Conservation (phyloP, 2,888 invertebrate species). For the Amblyjoppa proteus region DNA sequence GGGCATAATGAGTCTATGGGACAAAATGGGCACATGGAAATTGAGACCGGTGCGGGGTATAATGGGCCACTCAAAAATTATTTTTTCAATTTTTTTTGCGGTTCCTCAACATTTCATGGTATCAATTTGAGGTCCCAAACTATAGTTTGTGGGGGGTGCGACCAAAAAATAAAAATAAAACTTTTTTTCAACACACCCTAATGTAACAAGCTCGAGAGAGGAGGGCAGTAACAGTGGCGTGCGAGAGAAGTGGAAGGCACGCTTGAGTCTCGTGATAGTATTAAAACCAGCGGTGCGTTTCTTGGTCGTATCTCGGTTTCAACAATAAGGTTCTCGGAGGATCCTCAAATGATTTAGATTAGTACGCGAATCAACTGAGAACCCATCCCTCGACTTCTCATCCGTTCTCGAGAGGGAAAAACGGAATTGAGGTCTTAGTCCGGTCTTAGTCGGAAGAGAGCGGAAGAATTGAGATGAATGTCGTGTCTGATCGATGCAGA, state of each 20-base stretch:
- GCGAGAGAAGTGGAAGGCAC: slow-evolving; percentile 17
- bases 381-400: background rate
- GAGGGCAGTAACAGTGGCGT: slow-evolving; percentile 13
- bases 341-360: slow-evolving; percentile 8
- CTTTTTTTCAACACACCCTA: no score
- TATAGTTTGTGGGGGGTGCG: no score
- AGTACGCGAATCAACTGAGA: background rate
- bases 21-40: no score
- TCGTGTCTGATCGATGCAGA: background rate
- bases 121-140: no score
- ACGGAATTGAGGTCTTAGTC: no score
- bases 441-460: background rate
- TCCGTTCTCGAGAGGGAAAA: background rate
- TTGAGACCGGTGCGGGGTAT: no score
- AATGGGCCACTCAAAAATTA: no score
- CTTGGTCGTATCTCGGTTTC: background rate
- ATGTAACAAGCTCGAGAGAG: background rate
- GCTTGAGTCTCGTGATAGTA: background rate
- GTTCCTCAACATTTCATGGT: no score
- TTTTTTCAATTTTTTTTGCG: no score
- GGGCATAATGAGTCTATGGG: no score
- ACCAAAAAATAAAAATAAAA: no score
- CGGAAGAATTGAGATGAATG: background rate
- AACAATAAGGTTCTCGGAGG: background rate
- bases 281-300: slow-evolving; percentile 10